phyloP scores from a whole-genome alignment of 2,797 vertebrate species.

The Eremophila alpestris region DNA sequence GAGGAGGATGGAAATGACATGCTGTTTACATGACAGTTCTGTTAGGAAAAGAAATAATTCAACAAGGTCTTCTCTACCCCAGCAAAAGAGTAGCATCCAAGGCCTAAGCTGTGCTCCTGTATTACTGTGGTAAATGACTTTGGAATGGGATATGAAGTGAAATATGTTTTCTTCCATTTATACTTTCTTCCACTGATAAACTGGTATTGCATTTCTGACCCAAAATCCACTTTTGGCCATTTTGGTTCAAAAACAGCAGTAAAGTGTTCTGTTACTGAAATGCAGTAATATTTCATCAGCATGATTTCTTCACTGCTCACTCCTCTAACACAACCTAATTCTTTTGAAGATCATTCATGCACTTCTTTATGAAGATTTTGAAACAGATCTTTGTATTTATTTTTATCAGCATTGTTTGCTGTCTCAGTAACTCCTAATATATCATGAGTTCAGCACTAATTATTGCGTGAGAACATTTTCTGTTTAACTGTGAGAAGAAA shows the following conservation, averaged over 20 bases:
- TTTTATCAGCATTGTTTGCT: constrained; percentile 66
- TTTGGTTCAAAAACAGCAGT: not conserved
- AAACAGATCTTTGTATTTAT: constrained; percentile 43
- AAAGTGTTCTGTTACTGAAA: not conserved
- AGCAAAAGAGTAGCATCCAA: not conserved
- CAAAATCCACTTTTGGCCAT: not conserved
- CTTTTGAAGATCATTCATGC: constrained; percentile 52
- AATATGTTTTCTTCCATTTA: not conserved
- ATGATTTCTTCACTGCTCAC: not conserved
- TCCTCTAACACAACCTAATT: not conserved
- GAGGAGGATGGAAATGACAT: not conserved
- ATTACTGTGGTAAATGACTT: not conserved
- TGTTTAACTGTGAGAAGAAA: constrained; percentile 68
- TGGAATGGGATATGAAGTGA: not conserved
- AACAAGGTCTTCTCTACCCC: not conserved
- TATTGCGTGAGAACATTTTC: constrained; percentile 66
- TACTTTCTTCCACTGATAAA: not conserved
- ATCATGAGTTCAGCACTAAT: constrained; percentile 57
- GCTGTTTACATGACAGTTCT: not conserved
- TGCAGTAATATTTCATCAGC: not conserved
- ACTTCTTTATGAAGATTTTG: constrained; percentile 53
- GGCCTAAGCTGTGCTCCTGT: not conserved
- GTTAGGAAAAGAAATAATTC: not conserved
- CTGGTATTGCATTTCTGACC: not conserved
- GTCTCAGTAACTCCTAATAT: constrained; percentile 69